Evolutionary conservation across 2,113 vertebrate species (phyloP).

Genomic region (Chionodraco myersi): DNA sequence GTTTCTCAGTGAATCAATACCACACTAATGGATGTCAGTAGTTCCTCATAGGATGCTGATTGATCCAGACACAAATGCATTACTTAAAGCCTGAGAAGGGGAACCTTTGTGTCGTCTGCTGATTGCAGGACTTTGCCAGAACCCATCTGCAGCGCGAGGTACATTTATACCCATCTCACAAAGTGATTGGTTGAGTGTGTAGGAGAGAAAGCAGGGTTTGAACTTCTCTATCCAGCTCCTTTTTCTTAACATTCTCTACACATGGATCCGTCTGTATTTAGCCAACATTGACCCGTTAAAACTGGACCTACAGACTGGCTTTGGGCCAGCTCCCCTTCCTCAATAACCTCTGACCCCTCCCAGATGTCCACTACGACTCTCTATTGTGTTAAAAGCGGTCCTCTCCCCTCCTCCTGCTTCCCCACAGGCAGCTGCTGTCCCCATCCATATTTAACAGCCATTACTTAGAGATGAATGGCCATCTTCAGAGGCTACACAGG

Average conservation of each 20-base stretch:
- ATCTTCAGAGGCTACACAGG: conserved; percentile 48
- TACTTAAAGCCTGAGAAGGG: too few relatives aligned
- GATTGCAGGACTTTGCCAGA: too few relatives aligned
- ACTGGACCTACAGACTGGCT: not conserved
- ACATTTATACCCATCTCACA: not conserved
- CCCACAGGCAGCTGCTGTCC: conserved; percentile 72
- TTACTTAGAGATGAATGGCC: conserved; percentile 65
- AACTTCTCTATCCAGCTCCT: too few relatives aligned
- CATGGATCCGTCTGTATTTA: not conserved
- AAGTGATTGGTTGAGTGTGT: not conserved
- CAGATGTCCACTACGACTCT: conserved; percentile 64
- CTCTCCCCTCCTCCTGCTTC: conserved; percentile 54
- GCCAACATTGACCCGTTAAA: not conserved
- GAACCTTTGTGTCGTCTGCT: too few relatives aligned
- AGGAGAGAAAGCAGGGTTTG: not conserved
- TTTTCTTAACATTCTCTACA: too few relatives aligned
- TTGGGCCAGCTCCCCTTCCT: conserved; percentile 23
- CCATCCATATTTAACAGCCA: conserved; percentile 71
- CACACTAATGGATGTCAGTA: too few relatives aligned
- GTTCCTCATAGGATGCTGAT: too few relatives aligned
- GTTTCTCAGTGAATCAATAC: too few relatives aligned
- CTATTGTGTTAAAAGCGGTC: conserved; percentile 55
- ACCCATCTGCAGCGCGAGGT: too few relatives aligned
- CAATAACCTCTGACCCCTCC: conserved; percentile 67
- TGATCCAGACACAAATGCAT: too few relatives aligned